Conservation (phyloP, 2,797 vertebrate species). For the Uromys caudimaculatus region DNA sequence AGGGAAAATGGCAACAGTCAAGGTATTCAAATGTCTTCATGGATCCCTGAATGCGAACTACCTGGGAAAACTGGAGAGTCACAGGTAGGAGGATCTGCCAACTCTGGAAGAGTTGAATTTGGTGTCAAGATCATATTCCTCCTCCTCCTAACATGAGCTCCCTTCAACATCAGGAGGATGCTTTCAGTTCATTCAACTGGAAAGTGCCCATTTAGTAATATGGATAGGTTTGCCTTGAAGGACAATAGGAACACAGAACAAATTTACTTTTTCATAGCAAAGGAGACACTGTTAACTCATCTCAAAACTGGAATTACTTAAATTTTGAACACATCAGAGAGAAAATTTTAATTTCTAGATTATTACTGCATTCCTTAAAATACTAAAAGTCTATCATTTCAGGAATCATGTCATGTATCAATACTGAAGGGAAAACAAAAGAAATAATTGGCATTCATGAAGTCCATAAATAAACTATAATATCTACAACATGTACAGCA, state of each 20-base stretch:
- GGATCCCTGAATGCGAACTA: background rate
- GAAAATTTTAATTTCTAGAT: background rate
- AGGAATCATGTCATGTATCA: background rate
- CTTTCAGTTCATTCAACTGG: background rate
- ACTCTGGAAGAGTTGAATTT: background rate
- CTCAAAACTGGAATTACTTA: background rate
- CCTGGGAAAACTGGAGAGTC: background rate
- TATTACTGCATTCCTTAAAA: conserved; percentile 20
- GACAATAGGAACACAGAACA: background rate
- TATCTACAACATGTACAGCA: background rate
- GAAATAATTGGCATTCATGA: background rate
- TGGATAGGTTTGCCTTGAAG: background rate
- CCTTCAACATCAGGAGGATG: background rate
- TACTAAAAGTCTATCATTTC: background rate
- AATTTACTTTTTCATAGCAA: background rate
- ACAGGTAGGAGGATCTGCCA: background rate
- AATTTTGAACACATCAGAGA: background rate
- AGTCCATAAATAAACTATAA: background rate
- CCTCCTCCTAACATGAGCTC: background rate
- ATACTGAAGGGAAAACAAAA: background rate
- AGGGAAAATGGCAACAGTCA: background rate
- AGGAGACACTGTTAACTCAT: background rate
- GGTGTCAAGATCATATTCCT: background rate
- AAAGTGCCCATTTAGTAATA: background rate
- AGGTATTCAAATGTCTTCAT: background rate